Percentiles rank a stretch among this genome's conserved stretches.
phyloP scores from a whole-genome alignment of 2,113 vertebrate genomes.

The Isichthys henryi region DNA sequence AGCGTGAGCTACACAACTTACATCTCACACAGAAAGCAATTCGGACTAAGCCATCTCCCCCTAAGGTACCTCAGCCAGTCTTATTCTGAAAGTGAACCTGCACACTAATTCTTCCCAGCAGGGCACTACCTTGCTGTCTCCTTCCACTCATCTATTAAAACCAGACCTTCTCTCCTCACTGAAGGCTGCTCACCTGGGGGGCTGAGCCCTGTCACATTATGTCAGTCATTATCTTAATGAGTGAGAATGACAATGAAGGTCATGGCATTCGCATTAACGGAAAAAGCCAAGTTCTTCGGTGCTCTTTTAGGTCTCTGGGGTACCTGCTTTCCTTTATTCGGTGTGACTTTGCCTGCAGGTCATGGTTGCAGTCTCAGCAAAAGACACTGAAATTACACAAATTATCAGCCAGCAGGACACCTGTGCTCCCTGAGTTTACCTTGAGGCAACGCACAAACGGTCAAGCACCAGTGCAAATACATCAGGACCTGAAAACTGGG shows the following conservation, averaged over 20 bases:
- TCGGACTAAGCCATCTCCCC: neutral
- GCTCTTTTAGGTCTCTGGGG: neutral
- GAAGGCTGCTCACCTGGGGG: neutral
- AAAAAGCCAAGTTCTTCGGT: neutral
- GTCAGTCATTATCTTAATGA: neutral
- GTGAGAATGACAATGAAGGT: neutral
- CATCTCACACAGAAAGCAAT: neutral
- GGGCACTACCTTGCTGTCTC: neutral
- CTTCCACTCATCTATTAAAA: neutral
- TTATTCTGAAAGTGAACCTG: neutral
- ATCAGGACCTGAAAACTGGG: neutral
- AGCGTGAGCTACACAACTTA: neutral
- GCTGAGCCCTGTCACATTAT: neutral
- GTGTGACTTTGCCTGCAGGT: neutral
- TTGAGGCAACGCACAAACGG: neutral
- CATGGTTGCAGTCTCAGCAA: neutral
- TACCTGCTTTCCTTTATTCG: neutral
- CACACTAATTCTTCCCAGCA: neutral
- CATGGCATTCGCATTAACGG: neutral
- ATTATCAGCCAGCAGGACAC: neutral
- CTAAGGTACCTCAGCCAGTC: neutral
- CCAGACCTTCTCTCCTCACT: neutral
- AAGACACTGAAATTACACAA: neutral
- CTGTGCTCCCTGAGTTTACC: neutral
- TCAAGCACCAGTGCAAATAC: neutral